These are phyloP conservation scores for Cynoglossus semilaevis DNA, from an alignment of 2,113 vertebrate genomes.

Conservation along the genomic window DNA sequence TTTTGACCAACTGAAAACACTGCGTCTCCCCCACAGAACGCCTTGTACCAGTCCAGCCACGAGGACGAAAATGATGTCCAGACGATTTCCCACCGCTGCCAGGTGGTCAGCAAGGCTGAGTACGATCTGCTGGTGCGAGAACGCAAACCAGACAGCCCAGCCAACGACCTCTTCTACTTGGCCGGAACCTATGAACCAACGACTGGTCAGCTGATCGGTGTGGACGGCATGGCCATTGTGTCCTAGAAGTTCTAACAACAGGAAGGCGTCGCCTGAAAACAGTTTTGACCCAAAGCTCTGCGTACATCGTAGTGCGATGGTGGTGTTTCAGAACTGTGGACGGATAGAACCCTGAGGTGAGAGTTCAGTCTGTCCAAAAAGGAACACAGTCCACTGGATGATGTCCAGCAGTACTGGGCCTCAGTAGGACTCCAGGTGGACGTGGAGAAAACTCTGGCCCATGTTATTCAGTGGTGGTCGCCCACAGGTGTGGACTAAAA, in stretches of 20 bases:
- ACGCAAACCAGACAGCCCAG: constrained; percentile 75
- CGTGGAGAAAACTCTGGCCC: constrained; percentile 30
- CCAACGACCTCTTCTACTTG: constrained; percentile 92
- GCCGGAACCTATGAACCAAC: constrained; percentile 95
- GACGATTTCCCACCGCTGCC: constrained; percentile 98
- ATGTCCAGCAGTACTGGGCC: constrained; percentile 47
- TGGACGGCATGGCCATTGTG: constrained; percentile 87
- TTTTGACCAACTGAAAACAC: background rate
- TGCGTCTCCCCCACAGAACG: constrained; percentile 76
- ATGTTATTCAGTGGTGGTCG: constrained; percentile 25
- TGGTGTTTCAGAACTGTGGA: constrained; percentile 18
- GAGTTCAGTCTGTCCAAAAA: constrained; percentile 25
- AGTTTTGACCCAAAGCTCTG: constrained; percentile 18
- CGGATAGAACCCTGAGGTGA: constrained; percentile 29
- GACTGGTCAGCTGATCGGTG: constrained; percentile 88
- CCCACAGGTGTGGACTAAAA: constrained; percentile 27
- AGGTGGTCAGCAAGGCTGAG: constrained; percentile 88
- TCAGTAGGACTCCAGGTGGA: constrained; percentile 28
- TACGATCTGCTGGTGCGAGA: constrained; percentile 85
- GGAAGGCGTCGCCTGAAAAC: constrained; percentile 19
- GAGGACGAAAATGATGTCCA: constrained; percentile 98
- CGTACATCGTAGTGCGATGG: constrained; percentile 26
- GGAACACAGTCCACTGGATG: constrained; percentile 34
- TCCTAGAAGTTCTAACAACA: constrained; percentile 74
- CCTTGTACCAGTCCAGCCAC: constrained; percentile 95